A percentile compares a stretch with the other conserved stretches of the same genome.
phyloP scores from a whole-genome alignment of 2,113 vertebrate genomes.

The Turnix velox region DNA sequence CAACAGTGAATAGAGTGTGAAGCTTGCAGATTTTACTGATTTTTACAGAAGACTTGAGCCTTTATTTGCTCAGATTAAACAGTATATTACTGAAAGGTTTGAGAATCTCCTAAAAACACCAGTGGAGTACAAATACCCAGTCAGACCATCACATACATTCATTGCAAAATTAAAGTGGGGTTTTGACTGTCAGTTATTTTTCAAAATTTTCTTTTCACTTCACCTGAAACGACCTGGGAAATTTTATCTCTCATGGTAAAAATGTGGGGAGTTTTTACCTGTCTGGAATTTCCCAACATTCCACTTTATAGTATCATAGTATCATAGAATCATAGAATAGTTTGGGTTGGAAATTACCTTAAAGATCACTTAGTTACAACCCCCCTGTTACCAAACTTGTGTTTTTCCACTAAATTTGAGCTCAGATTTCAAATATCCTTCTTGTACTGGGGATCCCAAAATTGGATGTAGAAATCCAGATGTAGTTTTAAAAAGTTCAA shows the following conservation, averaged over 20 bases:
- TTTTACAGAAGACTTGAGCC: neutral
- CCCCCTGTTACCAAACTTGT: neutral
- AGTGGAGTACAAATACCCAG: neutral
- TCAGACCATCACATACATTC: neutral
- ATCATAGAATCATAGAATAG: too few relatives aligned
- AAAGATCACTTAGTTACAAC: too few relatives aligned
- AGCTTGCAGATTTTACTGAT: neutral
- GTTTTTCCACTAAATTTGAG: neutral
- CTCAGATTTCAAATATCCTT: neutral
- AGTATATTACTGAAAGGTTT: neutral
- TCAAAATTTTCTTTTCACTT: neutral
- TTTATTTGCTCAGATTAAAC: neutral
- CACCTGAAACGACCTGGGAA: neutral
- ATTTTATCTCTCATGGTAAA: neutral
- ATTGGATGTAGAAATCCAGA: neutral
- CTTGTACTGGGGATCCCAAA: neutral
- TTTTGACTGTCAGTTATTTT: neutral
- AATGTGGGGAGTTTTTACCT: neutral
- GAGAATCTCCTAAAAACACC: neutral
- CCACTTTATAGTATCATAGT: too few relatives aligned
- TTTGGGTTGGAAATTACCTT: too few relatives aligned
- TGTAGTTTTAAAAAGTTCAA: neutral
- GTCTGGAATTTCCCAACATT: neutral
- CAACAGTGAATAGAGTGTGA: neutral
- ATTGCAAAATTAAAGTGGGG: neutral